Conservation (phyloP, 1,140 invertebrate genomes). For the Magallana angulata region DNA sequence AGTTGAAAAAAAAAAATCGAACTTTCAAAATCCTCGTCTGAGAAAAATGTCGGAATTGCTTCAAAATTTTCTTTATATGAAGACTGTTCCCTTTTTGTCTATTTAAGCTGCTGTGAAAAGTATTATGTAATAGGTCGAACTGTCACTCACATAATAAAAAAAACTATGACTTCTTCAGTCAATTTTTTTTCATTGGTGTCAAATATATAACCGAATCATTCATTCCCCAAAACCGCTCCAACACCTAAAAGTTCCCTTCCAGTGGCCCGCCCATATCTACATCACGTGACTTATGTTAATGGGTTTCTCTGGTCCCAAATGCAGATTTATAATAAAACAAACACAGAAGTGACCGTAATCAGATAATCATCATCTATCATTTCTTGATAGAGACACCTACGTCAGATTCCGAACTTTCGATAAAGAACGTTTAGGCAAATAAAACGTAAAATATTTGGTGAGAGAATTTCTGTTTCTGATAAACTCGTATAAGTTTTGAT, state of each 20-base stretch:
- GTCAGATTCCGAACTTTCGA: not conserved
- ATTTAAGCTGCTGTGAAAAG: not conserved
- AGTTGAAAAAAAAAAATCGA: not conserved
- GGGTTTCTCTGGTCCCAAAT: conserved; percentile 19
- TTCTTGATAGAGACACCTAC: conserved; percentile 12
- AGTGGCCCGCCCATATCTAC: conserved; percentile 26
- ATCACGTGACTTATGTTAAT: conserved; percentile 7
- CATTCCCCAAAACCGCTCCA: not conserved
- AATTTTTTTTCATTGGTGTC: not conserved
- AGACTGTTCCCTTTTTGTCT: not conserved
- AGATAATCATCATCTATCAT: conserved; percentile 29
- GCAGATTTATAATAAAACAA: not conserved
- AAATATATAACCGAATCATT: not conserved
- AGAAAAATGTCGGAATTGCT: not conserved
- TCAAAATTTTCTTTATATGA: not conserved
- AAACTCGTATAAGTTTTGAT: not conserved
- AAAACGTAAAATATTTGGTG: not conserved
- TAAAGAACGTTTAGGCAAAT: not conserved
- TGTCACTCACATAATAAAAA: not conserved
- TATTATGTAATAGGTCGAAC: not conserved
- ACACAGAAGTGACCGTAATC: conserved; percentile 5
- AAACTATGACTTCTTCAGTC: not conserved
- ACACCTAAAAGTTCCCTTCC: not conserved
- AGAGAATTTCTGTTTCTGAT: not conserved
- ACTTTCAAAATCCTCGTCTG: not conserved